phyloP scores from a whole-genome alignment of 2,888 invertebrate species.

The Drosophila tanythrix region DNA sequence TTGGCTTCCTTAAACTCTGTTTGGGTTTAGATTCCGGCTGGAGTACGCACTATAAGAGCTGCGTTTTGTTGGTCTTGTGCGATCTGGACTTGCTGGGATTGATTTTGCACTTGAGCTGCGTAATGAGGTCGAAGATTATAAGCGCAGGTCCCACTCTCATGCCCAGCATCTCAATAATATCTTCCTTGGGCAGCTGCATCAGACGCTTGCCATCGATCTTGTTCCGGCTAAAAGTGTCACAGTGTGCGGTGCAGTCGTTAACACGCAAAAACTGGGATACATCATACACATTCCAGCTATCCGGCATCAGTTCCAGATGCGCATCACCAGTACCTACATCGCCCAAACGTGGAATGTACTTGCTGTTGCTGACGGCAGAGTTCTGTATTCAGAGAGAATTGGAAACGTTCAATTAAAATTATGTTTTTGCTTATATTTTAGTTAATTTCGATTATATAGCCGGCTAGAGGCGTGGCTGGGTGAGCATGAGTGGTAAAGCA shows the following conservation, averaged over 20 bases:
- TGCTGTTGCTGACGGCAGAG: slow-evolving; percentile 85
- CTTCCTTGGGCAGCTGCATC: slow-evolving; percentile 93
- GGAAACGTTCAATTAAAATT: not conserved
- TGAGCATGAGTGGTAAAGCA: slow-evolving; percentile 5
- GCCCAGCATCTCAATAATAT: slow-evolving; percentile 94
- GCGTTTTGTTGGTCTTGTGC: slow-evolving; percentile 88
- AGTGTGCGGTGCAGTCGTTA: slow-evolving; percentile 92
- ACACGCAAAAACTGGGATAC: slow-evolving; percentile 95
- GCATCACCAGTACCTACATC: slow-evolving; percentile 80
- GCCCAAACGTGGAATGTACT: slow-evolving; percentile 87
- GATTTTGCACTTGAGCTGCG: slow-evolving; percentile 92
- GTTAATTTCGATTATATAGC: not conserved
- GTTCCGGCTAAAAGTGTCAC: slow-evolving; percentile 88
- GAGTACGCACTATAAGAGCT: slow-evolving; percentile 87
- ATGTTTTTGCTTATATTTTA: not conserved
- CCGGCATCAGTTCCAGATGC: slow-evolving; percentile 85
- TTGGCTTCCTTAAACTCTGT: slow-evolving; percentile 38
- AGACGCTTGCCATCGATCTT: slow-evolving; percentile 93
- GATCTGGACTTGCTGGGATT: slow-evolving; percentile 84
- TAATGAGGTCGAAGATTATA: slow-evolving; percentile 96
- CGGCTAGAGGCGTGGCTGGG: slow-evolving; percentile 24
- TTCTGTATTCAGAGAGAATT: slow-evolving; percentile 67
- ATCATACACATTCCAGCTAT: slow-evolving; percentile 93
- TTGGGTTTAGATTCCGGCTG: slow-evolving; percentile 9
- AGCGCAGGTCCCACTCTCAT: slow-evolving; percentile 98